Conservation (phyloP, 1,140 invertebrate genomes). For the Muscidifurax raptorellus region DNA sequence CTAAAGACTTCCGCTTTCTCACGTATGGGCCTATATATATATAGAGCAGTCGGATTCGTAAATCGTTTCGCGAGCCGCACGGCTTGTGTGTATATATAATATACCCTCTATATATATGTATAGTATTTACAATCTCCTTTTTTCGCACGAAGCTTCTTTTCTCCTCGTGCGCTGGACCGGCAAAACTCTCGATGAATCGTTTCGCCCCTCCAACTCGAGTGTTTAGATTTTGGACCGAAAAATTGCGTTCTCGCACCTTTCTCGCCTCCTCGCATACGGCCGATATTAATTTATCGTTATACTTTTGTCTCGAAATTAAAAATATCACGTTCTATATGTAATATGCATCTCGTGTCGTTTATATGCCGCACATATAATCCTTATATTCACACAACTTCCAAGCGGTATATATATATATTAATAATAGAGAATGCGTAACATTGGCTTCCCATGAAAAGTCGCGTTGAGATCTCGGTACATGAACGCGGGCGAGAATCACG, state of each 20-base stretch:
- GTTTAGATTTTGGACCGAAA: conserved; percentile 22
- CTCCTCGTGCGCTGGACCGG: neutral
- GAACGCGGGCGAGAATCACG: no score
- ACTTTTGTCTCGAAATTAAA: neutral
- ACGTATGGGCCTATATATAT: no score
- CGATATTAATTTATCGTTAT: neutral
- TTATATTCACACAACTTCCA: no score
- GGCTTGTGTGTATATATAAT: neutral
- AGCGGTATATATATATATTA: no score
- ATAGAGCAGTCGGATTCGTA: no score
- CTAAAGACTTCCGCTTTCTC: no score
- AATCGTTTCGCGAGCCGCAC: neutral
- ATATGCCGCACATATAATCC: neutral
- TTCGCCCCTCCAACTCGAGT: neutral
- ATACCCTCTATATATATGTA: conserved; percentile 24
- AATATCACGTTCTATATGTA: conserved; percentile 37
- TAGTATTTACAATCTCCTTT: conserved; percentile 38
- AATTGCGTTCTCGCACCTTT: neutral
- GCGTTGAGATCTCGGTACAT: no score
- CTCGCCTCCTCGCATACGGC: neutral
- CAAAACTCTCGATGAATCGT: conserved; percentile 25
- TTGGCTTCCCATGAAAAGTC: no score
- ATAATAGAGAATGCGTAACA: no score
- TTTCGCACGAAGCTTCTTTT: neutral
- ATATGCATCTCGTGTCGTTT: no score